Conservation (phyloP, 2,888 invertebrate species). For the Chironomus riparius region DNA sequence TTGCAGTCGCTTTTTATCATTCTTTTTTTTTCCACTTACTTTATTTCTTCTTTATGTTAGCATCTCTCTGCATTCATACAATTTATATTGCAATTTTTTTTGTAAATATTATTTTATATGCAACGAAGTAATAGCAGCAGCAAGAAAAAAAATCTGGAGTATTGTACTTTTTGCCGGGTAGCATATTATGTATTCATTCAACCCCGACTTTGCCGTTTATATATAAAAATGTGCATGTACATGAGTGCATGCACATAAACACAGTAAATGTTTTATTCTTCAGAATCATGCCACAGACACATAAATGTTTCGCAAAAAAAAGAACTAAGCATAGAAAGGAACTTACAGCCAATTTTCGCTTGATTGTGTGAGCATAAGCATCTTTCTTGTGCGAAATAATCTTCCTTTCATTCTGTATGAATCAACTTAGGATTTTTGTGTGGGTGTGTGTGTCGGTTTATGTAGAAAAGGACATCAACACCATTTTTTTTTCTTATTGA, state of each 20-base stretch:
- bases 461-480: conserved; percentile 25
- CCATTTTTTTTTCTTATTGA: background rate
- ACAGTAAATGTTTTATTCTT: background rate
- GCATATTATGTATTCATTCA: conserved; percentile 21
- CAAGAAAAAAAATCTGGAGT: conserved; percentile 12
- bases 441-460: background rate
- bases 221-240: background rate
- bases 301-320: background rate
- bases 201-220: background rate
- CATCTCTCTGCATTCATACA: no score
- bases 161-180: conserved; percentile 12
- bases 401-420: no score
- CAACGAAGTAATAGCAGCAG: no score
- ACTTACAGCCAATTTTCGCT: background rate
- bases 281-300: conserved; percentile 20
- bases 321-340: background rate
- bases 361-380: background rate
- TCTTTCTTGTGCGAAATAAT: background rate
- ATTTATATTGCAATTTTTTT: no score
- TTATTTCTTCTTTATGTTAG: no score
- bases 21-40: no score
- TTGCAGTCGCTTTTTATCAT: background rate
- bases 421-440: no score
- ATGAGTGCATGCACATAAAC: no score
- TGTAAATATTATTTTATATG: no score